Percentiles rank a stretch among this genome's conserved stretches.
phyloP scores from a whole-genome alignment of 2,888 invertebrate species.

The Leptarthrus brevirostris region DNA sequence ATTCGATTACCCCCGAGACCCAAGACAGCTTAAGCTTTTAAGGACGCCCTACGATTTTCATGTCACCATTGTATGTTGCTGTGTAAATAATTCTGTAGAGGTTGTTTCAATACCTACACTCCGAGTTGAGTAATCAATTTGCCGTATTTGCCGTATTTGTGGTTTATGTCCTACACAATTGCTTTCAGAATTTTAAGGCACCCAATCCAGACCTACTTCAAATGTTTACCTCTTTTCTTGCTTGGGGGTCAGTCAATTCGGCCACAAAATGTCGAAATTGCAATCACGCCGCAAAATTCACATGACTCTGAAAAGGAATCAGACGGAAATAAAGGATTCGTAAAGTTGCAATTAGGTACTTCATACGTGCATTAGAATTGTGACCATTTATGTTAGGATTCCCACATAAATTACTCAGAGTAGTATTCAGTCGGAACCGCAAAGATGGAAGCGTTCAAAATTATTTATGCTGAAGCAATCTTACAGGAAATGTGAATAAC shows the following conservation, averaged over 20 bases:
- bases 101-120: conserved; percentile 4
- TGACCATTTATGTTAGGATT: no score
- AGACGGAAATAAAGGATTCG: no score
- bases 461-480: no score
- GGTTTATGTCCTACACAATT: background rate
- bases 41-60: conserved; percentile 36
- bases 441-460: no score
- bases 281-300: no score
- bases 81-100: conserved; percentile 24
- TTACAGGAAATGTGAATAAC: no score
- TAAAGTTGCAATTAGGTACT: no score
- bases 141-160: background rate
- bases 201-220: background rate
- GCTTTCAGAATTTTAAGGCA: background rate
- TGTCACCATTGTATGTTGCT: conserved; percentile 34
- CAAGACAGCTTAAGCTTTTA: conserved; percentile 37
- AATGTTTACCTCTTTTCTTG: conserved; percentile 2
- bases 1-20: conserved; percentile 34
- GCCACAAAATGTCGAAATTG: background rate
- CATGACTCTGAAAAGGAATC: no score
- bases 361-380: no score
- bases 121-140: conserved; percentile 38
- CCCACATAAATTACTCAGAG: no score
- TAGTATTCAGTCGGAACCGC: no score
- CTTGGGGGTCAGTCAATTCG: background rate